Percentiles rank a stretch among this genome's conserved stretches.
These are phyloP conservation scores for Guaruba guarouba DNA, from an alignment of 2,113 vertebrate genomes.

Conservation along the genomic window DNA sequence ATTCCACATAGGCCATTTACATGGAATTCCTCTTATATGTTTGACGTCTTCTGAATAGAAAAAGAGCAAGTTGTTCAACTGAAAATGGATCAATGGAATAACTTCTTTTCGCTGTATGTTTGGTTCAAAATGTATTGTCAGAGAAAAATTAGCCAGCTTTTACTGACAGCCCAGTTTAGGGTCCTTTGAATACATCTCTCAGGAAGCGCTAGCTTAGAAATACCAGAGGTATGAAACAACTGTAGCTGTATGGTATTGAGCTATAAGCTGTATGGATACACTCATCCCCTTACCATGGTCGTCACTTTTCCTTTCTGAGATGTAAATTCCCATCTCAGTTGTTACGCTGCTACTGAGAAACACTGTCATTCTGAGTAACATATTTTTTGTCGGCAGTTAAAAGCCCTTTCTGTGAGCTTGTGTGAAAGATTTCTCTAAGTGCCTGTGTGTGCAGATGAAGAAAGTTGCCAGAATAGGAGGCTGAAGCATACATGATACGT, in stretches of 20 bases:
- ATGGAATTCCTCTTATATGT: not conserved
- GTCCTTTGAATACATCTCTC: not conserved
- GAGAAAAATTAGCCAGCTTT: not conserved
- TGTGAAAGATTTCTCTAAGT: not conserved
- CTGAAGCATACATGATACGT: not conserved
- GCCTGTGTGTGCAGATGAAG: not conserved
- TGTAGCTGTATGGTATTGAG: not conserved
- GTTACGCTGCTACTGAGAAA: not conserved
- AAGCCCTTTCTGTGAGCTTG: not conserved
- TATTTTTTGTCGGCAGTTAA: not conserved
- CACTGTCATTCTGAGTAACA: not conserved
- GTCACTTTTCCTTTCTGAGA: not conserved
- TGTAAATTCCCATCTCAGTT: not conserved
- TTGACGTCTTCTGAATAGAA: not conserved
- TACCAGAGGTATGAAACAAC: not conserved
- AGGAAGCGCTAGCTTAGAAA: fast-evolving
- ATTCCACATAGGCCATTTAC: not conserved
- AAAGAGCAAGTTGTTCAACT: not conserved
- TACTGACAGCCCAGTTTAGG: not conserved
- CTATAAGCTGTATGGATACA: not conserved
- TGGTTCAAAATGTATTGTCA: not conserved
- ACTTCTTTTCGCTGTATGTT: not conserved
- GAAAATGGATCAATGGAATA: not conserved
- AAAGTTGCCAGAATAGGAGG: not conserved
- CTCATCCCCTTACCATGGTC: not conserved